phyloP scores from a whole-genome alignment of 2,113 vertebrate species.

The Telmatochromis sp. region DNA sequence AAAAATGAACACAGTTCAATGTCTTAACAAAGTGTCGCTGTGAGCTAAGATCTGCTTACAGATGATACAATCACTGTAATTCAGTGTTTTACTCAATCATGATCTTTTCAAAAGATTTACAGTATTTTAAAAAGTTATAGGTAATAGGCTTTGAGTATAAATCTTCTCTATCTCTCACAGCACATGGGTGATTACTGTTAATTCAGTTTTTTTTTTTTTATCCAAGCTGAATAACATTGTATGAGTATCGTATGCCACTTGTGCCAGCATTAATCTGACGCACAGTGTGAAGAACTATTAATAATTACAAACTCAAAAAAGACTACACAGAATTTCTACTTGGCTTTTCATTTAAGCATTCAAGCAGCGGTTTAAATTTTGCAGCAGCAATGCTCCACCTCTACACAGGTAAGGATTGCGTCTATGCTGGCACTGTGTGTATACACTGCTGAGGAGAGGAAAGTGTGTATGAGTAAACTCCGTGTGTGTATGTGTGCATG shows the following conservation, averaged over 20 bases:
- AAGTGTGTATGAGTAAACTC: slow-evolving; percentile 14
- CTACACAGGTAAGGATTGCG: slow-evolving; percentile 22
- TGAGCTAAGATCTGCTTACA: background rate
- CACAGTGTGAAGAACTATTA: slow-evolving; percentile 31
- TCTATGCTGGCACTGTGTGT: slow-evolving; percentile 40
- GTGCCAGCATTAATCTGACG: slow-evolving; percentile 44
- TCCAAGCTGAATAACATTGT: background rate
- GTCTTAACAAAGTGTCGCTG: slow-evolving; percentile 2
- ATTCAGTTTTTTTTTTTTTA: background rate
- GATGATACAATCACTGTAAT: background rate
- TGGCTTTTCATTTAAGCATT: slow-evolving; percentile 28
- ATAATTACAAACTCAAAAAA: slow-evolving; percentile 50
- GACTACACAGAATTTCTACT: slow-evolving; percentile 10
- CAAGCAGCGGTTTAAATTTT: background rate
- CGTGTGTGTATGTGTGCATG: background rate
- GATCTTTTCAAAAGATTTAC: background rate
- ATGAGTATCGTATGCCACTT: background rate
- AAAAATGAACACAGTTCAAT: background rate
- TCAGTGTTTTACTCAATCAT: background rate
- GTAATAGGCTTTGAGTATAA: background rate
- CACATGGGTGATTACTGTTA: background rate
- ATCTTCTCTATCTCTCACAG: background rate
- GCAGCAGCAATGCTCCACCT: background rate
- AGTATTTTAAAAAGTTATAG: background rate
- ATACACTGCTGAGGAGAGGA: slow-evolving; percentile 11